Evolutionary conservation across 2,113 vertebrate genomes (phyloP).

Genomic region (Scophthalmus maximus): DNA sequence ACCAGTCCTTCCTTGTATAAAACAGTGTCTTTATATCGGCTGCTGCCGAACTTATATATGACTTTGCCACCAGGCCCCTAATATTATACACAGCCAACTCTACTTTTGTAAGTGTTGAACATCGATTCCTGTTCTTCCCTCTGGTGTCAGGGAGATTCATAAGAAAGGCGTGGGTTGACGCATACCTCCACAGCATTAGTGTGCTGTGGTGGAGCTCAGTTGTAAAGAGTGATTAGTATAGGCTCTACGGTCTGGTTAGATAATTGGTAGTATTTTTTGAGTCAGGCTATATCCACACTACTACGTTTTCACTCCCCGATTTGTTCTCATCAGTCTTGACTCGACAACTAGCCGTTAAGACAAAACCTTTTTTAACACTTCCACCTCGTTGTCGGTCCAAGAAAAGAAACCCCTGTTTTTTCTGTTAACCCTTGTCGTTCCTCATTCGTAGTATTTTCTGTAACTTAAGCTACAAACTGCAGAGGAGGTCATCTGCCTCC

Average conservation of each 20-base stretch:
- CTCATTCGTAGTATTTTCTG: too few species aligned
- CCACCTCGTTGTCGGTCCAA: too few species aligned
- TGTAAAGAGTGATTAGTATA: neutral
- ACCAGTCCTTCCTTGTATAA: slow-evolving; percentile 20
- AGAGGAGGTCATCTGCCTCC: too few species aligned
- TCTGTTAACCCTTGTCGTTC: too few species aligned
- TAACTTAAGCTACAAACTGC: too few species aligned
- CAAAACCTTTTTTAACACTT: too few species aligned
- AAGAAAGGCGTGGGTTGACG: neutral
- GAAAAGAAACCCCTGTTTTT: too few species aligned
- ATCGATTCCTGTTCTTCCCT: slow-evolving; percentile 11
- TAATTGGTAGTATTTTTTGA: too few species aligned
- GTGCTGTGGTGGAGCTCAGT: neutral
- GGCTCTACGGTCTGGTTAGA: neutral
- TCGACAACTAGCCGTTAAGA: too few species aligned
- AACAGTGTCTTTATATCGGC: neutral
- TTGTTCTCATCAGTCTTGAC: too few species aligned
- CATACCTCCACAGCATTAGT: neutral
- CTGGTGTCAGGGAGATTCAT: slow-evolving; percentile 18
- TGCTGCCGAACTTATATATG: slow-evolving; percentile 3
- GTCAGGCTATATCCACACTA: too few species aligned
- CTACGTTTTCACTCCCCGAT: too few species aligned
- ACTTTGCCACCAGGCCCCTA: neutral
- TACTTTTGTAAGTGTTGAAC: neutral
- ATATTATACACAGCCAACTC: neutral